phyloP scores from a whole-genome alignment of 2,888 invertebrate species.

The Dorcus parallelipipedus region DNA sequence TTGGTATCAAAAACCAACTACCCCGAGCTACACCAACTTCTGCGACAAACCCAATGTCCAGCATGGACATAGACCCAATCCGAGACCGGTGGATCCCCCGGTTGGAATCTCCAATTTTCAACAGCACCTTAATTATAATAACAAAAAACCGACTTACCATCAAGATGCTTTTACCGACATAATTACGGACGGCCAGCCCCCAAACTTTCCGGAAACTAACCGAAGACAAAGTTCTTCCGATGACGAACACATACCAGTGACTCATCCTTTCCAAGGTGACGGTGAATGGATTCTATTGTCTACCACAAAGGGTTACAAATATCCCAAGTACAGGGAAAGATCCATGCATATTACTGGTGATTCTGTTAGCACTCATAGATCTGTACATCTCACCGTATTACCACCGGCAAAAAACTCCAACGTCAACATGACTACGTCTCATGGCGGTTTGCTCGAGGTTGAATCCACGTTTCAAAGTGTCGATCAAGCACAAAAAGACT shows the following conservation, averaged over 20 bases:
- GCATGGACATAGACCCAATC: constrained; percentile 4
- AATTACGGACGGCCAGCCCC: constrained; percentile 56
- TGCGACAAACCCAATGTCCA: too few species aligned
- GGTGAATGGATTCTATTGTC: constrained; percentile 77
- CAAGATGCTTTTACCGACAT: constrained; percentile 35
- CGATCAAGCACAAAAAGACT: constrained; percentile 56
- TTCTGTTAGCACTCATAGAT: constrained; percentile 36
- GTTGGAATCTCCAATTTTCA: neutral
- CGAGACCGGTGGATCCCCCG: constrained; percentile 13
- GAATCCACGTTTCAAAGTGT: constrained; percentile 69
- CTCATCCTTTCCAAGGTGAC: constrained; percentile 63
- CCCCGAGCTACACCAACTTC: too few species aligned
- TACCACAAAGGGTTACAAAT: constrained; percentile 72
- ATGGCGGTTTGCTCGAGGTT: constrained; percentile 72
- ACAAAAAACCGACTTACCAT: too few species aligned
- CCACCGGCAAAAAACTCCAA: constrained; percentile 62
- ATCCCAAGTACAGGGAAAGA: constrained; percentile 43
- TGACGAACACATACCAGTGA: constrained; percentile 45
- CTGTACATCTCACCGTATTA: constrained; percentile 64
- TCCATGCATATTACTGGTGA: constrained; percentile 37
- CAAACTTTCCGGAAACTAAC: constrained; percentile 50
- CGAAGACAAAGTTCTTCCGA: constrained; percentile 5
- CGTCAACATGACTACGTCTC: constrained; percentile 64
- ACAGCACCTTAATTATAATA: too few species aligned
- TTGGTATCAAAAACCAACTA: too few species aligned